phyloP scores from a whole-genome alignment of 2,888 invertebrate species.

The Erebia aethiops region DNA sequence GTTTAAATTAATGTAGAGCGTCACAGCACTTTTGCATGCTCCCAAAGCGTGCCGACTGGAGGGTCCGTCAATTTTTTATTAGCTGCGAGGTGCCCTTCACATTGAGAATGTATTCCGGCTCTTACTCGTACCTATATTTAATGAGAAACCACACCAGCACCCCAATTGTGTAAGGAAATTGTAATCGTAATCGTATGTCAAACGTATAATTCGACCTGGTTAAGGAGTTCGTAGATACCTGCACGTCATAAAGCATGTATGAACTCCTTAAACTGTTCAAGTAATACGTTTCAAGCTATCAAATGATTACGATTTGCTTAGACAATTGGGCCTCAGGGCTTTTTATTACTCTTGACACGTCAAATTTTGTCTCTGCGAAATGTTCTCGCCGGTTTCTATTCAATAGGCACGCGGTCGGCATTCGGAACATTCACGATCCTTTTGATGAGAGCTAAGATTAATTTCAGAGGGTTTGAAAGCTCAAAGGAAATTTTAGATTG shows the following conservation, averaged over 20 bases:
- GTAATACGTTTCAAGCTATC: no score
- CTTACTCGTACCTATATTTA: slow-evolving; percentile 39
- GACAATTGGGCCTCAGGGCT: background rate
- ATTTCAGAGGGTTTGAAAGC: slow-evolving; percentile 70
- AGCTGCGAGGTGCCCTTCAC: slow-evolving; percentile 60
- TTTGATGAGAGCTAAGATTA: slow-evolving; percentile 79
- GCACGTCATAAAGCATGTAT: no score
- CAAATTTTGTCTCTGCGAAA: slow-evolving; percentile 43
- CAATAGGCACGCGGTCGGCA: slow-evolving; percentile 63
- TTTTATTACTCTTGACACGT: slow-evolving; percentile 38
- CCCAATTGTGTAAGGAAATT: no score
- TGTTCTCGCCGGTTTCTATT: slow-evolving; percentile 50
- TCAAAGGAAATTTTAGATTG: slow-evolving; percentile 80
- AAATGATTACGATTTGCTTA: no score
- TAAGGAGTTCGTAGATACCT: no score
- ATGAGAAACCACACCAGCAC: background rate
- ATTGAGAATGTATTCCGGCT: slow-evolving; percentile 49
- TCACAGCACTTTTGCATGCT: slow-evolving; percentile 61
- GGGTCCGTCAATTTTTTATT: slow-evolving; percentile 71
- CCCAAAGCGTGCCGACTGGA: slow-evolving; percentile 48
- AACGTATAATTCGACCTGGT: no score
- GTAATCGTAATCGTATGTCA: no score
- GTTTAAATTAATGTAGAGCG: slow-evolving; percentile 75
- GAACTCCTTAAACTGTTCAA: no score
- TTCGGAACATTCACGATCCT: slow-evolving; percentile 72